Evolutionary conservation across 2,797 vertebrate genomes (phyloP).

Genomic region (Ceryle rudis): DNA sequence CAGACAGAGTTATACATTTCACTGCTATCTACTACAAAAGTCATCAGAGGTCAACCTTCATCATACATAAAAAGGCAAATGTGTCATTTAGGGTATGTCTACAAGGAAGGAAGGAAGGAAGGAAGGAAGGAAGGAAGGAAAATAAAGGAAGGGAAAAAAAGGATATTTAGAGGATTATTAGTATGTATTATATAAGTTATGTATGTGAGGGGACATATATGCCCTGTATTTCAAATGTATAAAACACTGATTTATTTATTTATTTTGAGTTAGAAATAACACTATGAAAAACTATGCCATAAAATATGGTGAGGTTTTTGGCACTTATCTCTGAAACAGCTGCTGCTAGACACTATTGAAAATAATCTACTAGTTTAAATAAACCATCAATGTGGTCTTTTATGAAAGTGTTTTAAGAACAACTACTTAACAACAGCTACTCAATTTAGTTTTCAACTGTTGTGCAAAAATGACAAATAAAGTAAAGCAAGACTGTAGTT

Average conservation of each 20-base stretch:
- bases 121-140: rapidly evolving
- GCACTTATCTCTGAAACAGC: background rate
- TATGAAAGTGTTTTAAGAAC: background rate
- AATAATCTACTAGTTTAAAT: background rate
- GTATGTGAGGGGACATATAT: too few species aligned
- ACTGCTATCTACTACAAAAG: background rate
- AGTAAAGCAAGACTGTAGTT: background rate
- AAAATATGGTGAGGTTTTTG: background rate
- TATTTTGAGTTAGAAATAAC: too few species aligned
- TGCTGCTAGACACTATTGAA: background rate
- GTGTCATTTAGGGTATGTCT: background rate
- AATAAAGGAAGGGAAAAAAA: too few species aligned
- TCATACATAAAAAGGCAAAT: background rate
- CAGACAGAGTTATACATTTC: background rate
- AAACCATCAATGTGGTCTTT: background rate
- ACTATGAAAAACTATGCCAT: too few species aligned
- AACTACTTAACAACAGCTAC: background rate
- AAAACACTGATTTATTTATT: too few species aligned
- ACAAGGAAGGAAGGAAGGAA: rapidly evolving
- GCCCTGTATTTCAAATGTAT: too few species aligned
- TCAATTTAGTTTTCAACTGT: background rate
- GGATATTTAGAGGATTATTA: too few species aligned
- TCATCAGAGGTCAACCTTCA: background rate
- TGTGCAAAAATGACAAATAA: background rate
- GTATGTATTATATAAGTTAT: too few species aligned